Conservation (phyloP, 37 sponge, comb jelly and placozoan genomes). For the Theonella swinhoei region DNA sequence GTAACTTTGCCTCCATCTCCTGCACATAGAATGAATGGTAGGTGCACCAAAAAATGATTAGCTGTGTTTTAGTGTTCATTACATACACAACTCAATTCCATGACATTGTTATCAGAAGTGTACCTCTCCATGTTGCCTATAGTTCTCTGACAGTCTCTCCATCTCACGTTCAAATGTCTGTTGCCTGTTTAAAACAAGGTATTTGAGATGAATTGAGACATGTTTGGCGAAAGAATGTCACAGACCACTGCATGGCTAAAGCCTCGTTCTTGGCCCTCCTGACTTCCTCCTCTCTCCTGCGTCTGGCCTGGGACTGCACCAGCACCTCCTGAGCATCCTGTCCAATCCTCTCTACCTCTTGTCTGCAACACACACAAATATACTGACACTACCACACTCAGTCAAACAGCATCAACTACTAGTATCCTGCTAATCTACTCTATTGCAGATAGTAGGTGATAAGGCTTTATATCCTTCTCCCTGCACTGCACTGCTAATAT, state of each 20-base stretch:
- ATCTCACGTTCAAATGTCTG: not conserved
- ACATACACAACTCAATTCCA: too few species aligned
- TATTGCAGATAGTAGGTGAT: too few species aligned
- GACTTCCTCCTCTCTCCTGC: not conserved
- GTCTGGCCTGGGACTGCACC: not conserved
- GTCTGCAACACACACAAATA: not conserved
- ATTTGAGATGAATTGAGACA: too few species aligned
- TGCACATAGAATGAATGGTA: not conserved
- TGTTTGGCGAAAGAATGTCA: too few species aligned
- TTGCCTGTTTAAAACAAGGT: too few species aligned
- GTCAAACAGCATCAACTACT: not conserved
- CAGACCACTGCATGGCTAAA: not conserved
- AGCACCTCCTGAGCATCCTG: not conserved
- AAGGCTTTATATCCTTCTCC: too few species aligned
- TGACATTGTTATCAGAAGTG: too few species aligned
- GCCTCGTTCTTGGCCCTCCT: not conserved
- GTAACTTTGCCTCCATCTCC: conserved; percentile 21
- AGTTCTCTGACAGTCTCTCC: not conserved
- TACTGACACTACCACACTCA: not conserved
- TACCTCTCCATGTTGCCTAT: conserved; percentile 21
- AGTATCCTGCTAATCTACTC: too few species aligned
- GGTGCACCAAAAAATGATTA: not conserved
- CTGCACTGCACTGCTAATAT: too few species aligned
- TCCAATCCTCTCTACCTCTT: not conserved
- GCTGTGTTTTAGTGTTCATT: too few species aligned